Percentiles rank a stretch among this genome's conserved stretches.
Evolutionary conservation across 2,797 vertebrate species (phyloP).

Genomic region (Astyanax mexicanus): DNA sequence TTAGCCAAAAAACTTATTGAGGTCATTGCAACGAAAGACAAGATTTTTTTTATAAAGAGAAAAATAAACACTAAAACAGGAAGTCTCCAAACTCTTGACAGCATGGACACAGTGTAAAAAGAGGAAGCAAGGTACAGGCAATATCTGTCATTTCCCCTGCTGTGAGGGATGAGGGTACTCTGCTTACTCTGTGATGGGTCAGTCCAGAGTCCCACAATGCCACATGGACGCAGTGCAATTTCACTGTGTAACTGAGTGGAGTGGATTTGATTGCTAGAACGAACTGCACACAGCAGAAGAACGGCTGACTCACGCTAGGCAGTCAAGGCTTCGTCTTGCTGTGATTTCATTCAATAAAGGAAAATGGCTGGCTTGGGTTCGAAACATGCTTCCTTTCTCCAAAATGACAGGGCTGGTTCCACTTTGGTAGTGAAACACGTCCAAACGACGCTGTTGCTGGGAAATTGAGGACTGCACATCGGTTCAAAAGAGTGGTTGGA

Average conservation of each 20-base stretch:
- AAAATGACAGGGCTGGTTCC: conserved; percentile 35
- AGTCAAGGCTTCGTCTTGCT: conserved; percentile 21
- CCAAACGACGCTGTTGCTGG: conserved; percentile 28
- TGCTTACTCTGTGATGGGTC: not conserved
- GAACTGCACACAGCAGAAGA: conserved; percentile 6
- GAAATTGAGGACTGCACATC: conserved; percentile 17
- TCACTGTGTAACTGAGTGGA: not conserved
- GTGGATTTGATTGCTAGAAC: conserved; percentile 14
- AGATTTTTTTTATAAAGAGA: not conserved
- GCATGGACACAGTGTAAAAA: not conserved
- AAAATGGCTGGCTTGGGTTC: conserved; percentile 27
- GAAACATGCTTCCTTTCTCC: conserved; percentile 29
- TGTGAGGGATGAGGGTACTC: not conserved
- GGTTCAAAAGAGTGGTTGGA: conserved; percentile 20
- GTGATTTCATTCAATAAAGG: conserved; percentile 29
- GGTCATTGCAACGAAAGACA: not conserved
- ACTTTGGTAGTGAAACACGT: conserved; percentile 42
- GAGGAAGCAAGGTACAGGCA: not conserved
- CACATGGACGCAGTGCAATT: not conserved
- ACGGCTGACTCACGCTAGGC: conserved; percentile 24
- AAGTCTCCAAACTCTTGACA: not conserved
- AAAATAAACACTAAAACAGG: not conserved
- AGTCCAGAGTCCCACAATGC: not conserved
- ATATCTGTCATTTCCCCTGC: not conserved
- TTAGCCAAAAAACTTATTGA: not conserved